Evolutionary conservation across 2,113 vertebrate species (phyloP), one percentile per base, ranked within the genome.

Genomic region (Bubo blakistoni): DNA sequence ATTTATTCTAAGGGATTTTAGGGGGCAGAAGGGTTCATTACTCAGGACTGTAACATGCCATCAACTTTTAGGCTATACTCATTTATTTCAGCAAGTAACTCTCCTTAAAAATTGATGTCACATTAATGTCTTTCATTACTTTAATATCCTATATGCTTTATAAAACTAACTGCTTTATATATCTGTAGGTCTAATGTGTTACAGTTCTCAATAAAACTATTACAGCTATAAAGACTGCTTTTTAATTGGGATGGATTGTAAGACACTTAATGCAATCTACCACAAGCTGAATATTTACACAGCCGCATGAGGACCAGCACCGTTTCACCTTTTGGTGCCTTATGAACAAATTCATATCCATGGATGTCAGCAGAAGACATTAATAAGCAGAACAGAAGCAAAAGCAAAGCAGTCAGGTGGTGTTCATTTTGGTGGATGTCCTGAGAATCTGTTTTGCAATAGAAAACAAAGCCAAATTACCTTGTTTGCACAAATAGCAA

Each of bases 71-170:
- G 86, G 91, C 93, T 73, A 10, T 29, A 62, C 76, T 95, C 94
- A 97, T 88, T 97, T 95, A 96, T 92, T 97, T 96, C 95, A 4
- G 85, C 90, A 81, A 94, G 95, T 84, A 93, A 96, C 94, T 93
- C 94, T 91, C 81, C 91, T 95, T 94, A 95, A 95, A 95, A 96
- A 92, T 95, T 90, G 90, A 97, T 96, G 82, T 89, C 92, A 71
- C 80, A 19, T 95, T 94, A 93, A 97, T 87, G 92, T 16, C 86
- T 95, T 90, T 81, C 91, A 95, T 96, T 95, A 96, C 84, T 95
- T 95, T 95, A 91, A 94, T 94, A 82, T 71, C 82, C 76, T 96
- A 90, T 95, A 96, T 96, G 88, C 94, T 95, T 97, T 92, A 88
- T 92, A 92, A 96, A 96, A 88, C 86, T 95, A 96, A 96, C 95